phyloP scores from a whole-genome alignment of 1,140 invertebrate genomes.

The Triops cancriformis region DNA sequence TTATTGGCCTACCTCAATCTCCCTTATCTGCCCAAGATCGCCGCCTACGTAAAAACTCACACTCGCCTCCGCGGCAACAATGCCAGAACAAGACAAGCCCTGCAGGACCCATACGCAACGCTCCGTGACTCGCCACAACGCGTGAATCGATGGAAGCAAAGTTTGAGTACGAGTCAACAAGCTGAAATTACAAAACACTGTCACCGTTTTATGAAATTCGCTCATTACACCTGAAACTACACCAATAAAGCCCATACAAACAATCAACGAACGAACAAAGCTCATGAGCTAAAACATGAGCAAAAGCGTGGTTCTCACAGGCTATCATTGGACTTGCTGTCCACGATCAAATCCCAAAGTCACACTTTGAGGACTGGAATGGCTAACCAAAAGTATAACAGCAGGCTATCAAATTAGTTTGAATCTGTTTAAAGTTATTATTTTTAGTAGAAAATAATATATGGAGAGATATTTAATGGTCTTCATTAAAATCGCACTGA shows the following conservation, averaged over 20 bases:
- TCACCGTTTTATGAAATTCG: neutral
- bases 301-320: too few relatives aligned
- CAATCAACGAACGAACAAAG: neutral
- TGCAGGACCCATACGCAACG: neutral
- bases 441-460: too few relatives aligned
- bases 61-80: neutral
- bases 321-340: too few relatives aligned
- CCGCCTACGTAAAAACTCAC: neutral
- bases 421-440: too few relatives aligned
- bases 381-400: too few relatives aligned
- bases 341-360: too few relatives aligned
- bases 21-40: neutral
- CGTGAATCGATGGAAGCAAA: neutral
- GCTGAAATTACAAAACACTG: neutral
- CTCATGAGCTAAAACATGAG: too few relatives aligned
- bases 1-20: conserved; percentile 35
- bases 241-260: neutral
- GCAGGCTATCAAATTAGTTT: too few relatives aligned
- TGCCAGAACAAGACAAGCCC: neutral
- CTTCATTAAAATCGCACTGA: too few relatives aligned
- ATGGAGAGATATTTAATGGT: too few relatives aligned
- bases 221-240: neutral
- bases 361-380: too few relatives aligned
- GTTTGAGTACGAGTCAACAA: neutral
- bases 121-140: neutral